Percentiles rank a stretch among this genome's conserved stretches.
phyloP scores from a whole-genome alignment of 2,113 vertebrate genomes.

The Morone chrysops region DNA sequence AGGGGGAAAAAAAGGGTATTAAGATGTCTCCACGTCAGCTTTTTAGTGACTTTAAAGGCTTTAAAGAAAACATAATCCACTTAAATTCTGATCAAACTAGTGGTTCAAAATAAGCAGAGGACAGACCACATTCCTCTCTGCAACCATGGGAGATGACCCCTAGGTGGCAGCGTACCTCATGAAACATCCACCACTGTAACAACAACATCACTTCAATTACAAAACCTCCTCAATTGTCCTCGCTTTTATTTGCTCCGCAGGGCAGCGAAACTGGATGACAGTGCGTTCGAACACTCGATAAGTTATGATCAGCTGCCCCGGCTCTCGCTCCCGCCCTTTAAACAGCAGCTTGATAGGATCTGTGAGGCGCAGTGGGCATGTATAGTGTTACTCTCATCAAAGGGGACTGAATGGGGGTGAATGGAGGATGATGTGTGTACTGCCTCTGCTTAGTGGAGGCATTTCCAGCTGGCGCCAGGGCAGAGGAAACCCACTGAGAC shows the following conservation, averaged over 20 bases:
- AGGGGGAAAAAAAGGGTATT: not conserved
- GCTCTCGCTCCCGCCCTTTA: slow-evolving; percentile 58
- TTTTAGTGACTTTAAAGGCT: slow-evolving; percentile 14
- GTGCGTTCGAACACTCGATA: slow-evolving; percentile 33
- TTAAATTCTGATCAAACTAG: slow-evolving; percentile 14
- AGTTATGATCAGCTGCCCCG: slow-evolving; percentile 73
- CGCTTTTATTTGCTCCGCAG: slow-evolving; percentile 61
- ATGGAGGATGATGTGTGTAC: slow-evolving; percentile 80
- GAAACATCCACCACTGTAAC: slow-evolving; percentile 54
- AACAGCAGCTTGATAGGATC: slow-evolving; percentile 78
- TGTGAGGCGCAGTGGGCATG: slow-evolving; percentile 74
- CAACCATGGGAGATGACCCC: slow-evolving; percentile 67
- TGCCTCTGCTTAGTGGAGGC: slow-evolving; percentile 80
- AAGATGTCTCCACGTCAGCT: not conserved
- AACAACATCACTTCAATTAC: slow-evolving; percentile 59
- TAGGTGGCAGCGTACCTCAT: slow-evolving; percentile 75
- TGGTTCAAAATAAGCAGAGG: slow-evolving; percentile 19
- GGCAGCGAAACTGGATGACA: slow-evolving; percentile 54
- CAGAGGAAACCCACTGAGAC: slow-evolving; percentile 85
- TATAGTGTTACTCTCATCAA: slow-evolving; percentile 82
- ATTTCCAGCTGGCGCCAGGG: slow-evolving; percentile 87
- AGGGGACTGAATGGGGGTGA: slow-evolving; percentile 74
- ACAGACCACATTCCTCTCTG: slow-evolving; percentile 57
- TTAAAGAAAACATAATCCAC: slow-evolving; percentile 18
- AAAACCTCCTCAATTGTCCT: slow-evolving; percentile 57